Evolutionary conservation across 2,888 invertebrate species (phyloP), one percentile per base, ranked within the genome.

Genomic region (Miltochrista miniata): DNA sequence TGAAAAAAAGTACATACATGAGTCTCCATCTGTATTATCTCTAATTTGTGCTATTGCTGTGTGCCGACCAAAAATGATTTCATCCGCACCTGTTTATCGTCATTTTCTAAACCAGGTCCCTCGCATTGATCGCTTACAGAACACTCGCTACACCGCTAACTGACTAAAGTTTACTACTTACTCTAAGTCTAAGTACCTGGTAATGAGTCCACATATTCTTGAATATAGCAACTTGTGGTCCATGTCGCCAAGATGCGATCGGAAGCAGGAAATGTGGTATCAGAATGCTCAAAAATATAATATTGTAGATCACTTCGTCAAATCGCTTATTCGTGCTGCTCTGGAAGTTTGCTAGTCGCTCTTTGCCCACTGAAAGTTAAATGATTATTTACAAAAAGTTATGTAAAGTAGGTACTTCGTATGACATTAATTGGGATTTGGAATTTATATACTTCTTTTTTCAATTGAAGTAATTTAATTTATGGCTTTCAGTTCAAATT

Each of bases 191-290:
- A 2, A 2, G 2, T 72, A 95, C 93, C 88, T 95, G 95, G 81
- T 95, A 95, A 76, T 93, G 93, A 0, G 95, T 95, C 95, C 95
- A 95, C 95, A 95, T 95, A 68, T 95, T 95, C 80, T 95, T 95
- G 65, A 95, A 95, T 63, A 94, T 94, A 0, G 95, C 95, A 29
- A 95, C 95, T 79, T 95, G 93, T 0, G 82, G 80, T 0, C 95
- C 95, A 69, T 95, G 95, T 0, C 95, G 90, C 95, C 95, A 95
- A 0, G 95, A 94, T 0, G 94, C 94, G 42, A 92, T 85, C 0
- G 95, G 95, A 46, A 95, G 72, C 7, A 95, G 77, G 65, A 95
- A 95, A 74, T 95, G 95, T 0, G 95, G 95, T 7, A 95, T 93
- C 34, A 95, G 86, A 61, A 95, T 93, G 64, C 95, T 95, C 51